phyloP scores from a whole-genome alignment of 2,113 vertebrate genomes.

The Heptranchias perlo region DNA sequence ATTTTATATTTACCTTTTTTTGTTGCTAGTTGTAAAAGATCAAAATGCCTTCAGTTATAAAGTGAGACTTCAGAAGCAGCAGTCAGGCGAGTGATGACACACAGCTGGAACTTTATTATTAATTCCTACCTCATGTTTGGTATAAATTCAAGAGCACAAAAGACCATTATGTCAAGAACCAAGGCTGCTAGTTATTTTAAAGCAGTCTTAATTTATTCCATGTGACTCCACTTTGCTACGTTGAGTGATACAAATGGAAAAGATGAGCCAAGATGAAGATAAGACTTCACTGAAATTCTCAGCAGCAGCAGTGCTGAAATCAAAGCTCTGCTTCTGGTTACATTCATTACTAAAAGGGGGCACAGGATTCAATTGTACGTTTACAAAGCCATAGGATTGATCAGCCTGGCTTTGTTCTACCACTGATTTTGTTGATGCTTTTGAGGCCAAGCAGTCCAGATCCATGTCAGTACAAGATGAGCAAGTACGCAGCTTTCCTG shows the following conservation, averaged over 20 bases:
- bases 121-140: neutral
- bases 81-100: neutral
- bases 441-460: too few relatives aligned
- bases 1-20: neutral
- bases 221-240: neutral
- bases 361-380: neutral
- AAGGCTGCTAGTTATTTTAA: neutral
- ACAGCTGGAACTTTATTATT: neutral
- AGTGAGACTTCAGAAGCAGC: neutral
- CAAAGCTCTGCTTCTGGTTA: neutral
- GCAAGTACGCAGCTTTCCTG: too few relatives aligned
- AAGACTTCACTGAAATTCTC: neutral
- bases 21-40: neutral
- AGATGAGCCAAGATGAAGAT: neutral
- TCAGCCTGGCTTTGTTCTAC: neutral
- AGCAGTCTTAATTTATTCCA: neutral
- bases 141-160: neutral
- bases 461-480: too few relatives aligned
- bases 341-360: neutral
- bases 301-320: neutral
- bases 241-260: neutral
- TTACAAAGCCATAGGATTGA: neutral
- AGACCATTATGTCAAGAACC: neutral
- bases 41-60: neutral
- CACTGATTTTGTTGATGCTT: neutral